Evolutionary conservation across 2,888 invertebrate species (phyloP), one percentile per base, ranked within the genome.

Genomic region (Hoplodrina ambigua): DNA sequence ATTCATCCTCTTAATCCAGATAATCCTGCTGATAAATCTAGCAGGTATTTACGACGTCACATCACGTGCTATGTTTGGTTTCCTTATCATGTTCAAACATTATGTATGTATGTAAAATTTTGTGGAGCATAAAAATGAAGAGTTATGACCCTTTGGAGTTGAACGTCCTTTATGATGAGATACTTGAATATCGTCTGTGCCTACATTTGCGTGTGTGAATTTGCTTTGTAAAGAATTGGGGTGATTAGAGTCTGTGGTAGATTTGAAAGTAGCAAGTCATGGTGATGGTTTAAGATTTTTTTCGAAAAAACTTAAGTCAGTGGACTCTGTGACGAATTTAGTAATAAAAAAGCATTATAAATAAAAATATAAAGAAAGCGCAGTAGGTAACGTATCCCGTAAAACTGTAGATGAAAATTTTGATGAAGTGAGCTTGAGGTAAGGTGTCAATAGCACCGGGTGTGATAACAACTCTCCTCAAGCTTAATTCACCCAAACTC

Each of bases 21-120:
- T 82, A 82, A 82, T 81, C 80, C 75, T 58, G 52, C 59, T 81
- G 81, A 85, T 83, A 84, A 77, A 85, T 83, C 75, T 78, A 57
- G 64, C 67, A 73, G 83, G 72, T 78, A 85, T 83, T 76, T 85
- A 85, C 66, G 61, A 58, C 57, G 60, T 65, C 67, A 62, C 68
- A 15, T 74, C 68, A 70, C 75, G 53, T 60, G 62, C 25, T 37
- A 15, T 69, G 59, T 78, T 69, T 80, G 71, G 25, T 13, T 58
- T 57, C 54, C 62, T 83, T 83, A 83, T 83, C 83, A 72, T 72
- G 59, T 57, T 64, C 68, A 83, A 82, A 83, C 80, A 84, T 58
- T 63, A 30, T 56, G 64, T 55, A 58, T 33, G 2, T 65, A 67
- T 58, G 71, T 69, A 68, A 58, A 74, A 66, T 69, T 71, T 82